Base-by-base conservation (phyloP, 2,113 vertebrate species). In the Coryphaenoides rupestris region DNA sequence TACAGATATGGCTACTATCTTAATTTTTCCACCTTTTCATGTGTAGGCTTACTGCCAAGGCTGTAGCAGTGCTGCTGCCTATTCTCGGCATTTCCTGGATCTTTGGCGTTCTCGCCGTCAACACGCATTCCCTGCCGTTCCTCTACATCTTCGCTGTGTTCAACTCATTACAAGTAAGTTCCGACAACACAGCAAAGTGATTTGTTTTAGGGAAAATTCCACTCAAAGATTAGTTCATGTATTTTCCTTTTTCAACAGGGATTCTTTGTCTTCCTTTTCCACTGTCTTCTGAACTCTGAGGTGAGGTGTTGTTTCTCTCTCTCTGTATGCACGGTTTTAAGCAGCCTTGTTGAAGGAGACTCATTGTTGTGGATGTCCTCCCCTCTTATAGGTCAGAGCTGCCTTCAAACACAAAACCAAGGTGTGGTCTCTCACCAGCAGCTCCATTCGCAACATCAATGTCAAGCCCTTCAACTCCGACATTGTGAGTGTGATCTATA, bases 341-440 rank as follows among this genome's bases (percentile, higher is more conserved):
- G 33, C 6, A 40, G 9, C 33, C 33, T 22, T 21, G 10, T 55
- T 55, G 10, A 19, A 54, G 2, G 53, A 10, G 10, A 21, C 21
- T 26, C 4, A 28, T 45, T 55, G 61, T 17, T 16, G 3, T 14
- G 40, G 6, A 33, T 54, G 7, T 21, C 2, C 24, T 15, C 68
- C 19, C 4, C 15, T 47, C 57, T 40, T 55, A 14, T 62, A 99
- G 97, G 95, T 99, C 55, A 91, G 97, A 89, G 95, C 97, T 3
- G 97, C 97, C 81, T 97, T 99, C 78, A 96, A 98, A 83, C 96
- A 99, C 85, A 99, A 99, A 90, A 96, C 96, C 75, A 99, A 98
- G 72, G 93, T 99, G 75, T 99, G 97, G 97, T 95, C 95, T 24
- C 93, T 99, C 3, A 95, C 93, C 47, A 96, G 96, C 59, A 98